Evolutionary conservation across 2,888 invertebrate species (phyloP), one percentile per base, ranked within the genome.

Genomic region (Flexamia atlantica): DNA sequence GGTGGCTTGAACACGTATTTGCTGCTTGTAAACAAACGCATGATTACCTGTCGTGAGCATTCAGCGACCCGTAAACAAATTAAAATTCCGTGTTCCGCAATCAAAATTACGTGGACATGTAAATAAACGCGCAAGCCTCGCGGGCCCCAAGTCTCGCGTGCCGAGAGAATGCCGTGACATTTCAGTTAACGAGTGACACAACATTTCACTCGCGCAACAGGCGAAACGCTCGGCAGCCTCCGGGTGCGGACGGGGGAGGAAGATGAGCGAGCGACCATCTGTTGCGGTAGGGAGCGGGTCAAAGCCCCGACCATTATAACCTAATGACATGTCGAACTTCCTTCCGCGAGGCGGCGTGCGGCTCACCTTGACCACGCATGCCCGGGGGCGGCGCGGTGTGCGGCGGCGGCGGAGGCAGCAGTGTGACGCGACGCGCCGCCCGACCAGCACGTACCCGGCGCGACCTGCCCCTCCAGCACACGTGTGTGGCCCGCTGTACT

Each of bases 291-390:
- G 70, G 53, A 36, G 81, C 40, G 82, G 84, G 81, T 64, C 64
- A 64, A 64, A 64, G 64, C 64, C 84, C 57, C 85, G 82, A 76
- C 85, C 79, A 85, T 60, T 46, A 72, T 84, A 82, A 76, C 82
- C 50, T 80, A 82, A 84, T 82, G 23, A 57, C 82, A 82, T 64
- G 84, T 70, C 79, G 85, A 82, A 81, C 85, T 76, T 81, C 76
- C 81, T 83, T 84, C 74, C 85, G 81, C 81, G 36, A 30, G 83
- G 76, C 79, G 79, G 74, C 82, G 70, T 32, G 83, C 82, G 68
- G 84, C 81, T 84, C 84, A 72, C 81, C 83, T 84, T 70, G 83
- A 81, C 81, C 83, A 81, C 83, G 83, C 76, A 80, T 64, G 84
- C 81, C 68, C 83, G 70, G 79, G n/a, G 82, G 70, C 10, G 80